Conservation (phyloP, 2,888 invertebrate genomes). For the Pseudoips prasinana region DNA sequence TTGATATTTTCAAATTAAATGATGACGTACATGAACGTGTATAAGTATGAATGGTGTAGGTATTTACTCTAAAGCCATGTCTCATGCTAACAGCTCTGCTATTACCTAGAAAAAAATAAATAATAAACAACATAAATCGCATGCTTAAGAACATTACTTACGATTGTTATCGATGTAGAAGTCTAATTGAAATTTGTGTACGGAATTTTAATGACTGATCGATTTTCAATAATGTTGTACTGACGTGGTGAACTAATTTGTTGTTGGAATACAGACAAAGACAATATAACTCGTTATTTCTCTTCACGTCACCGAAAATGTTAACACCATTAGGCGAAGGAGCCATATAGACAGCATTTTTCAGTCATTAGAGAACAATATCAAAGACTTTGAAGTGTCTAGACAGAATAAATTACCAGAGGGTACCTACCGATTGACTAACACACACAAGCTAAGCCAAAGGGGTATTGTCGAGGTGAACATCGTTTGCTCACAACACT, state of each 20-base stretch:
- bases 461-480: constrained; percentile 50
- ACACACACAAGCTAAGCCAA: constrained; percentile 71
- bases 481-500: constrained; percentile 63
- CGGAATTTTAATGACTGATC: constrained; percentile 18
- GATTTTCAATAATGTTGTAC: constrained; percentile 3
- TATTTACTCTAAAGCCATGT: constrained; percentile 69
- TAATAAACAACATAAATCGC: constrained; percentile 39
- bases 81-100: constrained; percentile 68
- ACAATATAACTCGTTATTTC: constrained; percentile 15
- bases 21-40: constrained; percentile 71
- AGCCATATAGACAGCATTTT: constrained; percentile 13
- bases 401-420: constrained; percentile 46
- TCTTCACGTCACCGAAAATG: constrained; percentile 13
- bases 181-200: constrained; percentile 20
- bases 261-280: constrained; percentile 1
- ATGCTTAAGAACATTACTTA: constrained; percentile 45
- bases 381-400: constrained; percentile 36
- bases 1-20: constrained; percentile 14
- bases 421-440: constrained; percentile 35
- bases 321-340: constrained; percentile 20
- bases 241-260: constrained; percentile 4
- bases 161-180: constrained; percentile 12
- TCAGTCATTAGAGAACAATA: constrained; percentile 35
- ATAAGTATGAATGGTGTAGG: constrained; percentile 56
- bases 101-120: constrained; percentile 66